Evolutionary conservation across 2,888 invertebrate species (phyloP).

Genomic region (Thereva nobilitata): DNA sequence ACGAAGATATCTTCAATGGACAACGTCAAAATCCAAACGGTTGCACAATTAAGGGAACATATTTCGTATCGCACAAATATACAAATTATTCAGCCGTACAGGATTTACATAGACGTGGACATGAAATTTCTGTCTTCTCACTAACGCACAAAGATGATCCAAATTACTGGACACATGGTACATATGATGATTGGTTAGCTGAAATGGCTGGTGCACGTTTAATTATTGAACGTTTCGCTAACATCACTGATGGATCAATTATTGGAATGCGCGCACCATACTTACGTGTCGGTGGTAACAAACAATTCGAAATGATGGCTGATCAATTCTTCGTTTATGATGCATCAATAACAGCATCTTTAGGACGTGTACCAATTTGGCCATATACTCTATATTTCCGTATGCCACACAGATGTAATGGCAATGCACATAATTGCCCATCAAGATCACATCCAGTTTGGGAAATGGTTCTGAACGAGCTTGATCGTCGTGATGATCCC

Average conservation of each 20-base stretch:
- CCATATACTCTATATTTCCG: constrained; percentile 96
- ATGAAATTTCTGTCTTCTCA: constrained; percentile 91
- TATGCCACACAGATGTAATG: constrained; percentile 94
- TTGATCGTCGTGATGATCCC: constrained; percentile 91
- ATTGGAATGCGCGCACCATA: constrained; percentile 89
- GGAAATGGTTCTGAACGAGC: constrained; percentile 96
- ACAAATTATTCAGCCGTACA: constrained; percentile 89
- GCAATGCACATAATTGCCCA: constrained; percentile 92
- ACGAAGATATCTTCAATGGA: constrained; percentile 87
- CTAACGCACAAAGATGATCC: constrained; percentile 92
- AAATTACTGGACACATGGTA: constrained; percentile 84
- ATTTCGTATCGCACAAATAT: constrained; percentile 91
- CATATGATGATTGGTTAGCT: constrained; percentile 89
- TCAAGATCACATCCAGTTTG: constrained; percentile 89
- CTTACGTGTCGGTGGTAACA: constrained; percentile 88
- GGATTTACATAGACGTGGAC: constrained; percentile 85
- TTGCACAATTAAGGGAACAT: constrained; percentile 85
- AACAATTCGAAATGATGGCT: constrained; percentile 96
- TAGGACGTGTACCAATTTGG: constrained; percentile 91
- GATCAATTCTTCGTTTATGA: constrained; percentile 95
- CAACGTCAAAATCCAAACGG: constrained; percentile 85
- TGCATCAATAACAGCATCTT: constrained; percentile 89
- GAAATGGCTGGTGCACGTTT: constrained; percentile 92
- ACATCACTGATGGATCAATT: constrained; percentile 89
- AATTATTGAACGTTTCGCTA: constrained; percentile 86